Percentiles rank a stretch among this genome's conserved stretches.
Evolutionary conservation across 1,140 invertebrate genomes (phyloP).

Genomic region (Euura lappo): DNA sequence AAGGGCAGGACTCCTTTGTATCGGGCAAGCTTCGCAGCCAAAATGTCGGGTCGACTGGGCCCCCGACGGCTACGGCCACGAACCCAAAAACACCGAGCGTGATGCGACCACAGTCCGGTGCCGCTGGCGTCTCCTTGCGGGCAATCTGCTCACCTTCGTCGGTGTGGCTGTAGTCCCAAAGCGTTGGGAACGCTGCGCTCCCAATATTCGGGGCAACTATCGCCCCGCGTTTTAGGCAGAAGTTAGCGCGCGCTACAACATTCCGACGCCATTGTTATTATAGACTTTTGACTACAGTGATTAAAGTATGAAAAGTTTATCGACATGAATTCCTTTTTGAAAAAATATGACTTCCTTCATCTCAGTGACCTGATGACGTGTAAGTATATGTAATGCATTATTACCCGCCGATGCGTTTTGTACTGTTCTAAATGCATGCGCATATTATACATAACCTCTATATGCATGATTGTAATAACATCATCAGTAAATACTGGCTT

Average conservation of each 20-base stretch:
- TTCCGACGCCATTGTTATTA: conserved; percentile 4
- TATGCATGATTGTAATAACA: conserved; percentile 1
- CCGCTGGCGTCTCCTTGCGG: too few relatives aligned
- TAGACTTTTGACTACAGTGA: conserved; percentile 4
- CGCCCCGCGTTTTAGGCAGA: conserved; percentile 2
- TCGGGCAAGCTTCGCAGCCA: not conserved
- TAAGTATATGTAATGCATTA: not conserved
- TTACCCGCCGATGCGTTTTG: not conserved
- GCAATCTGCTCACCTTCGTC: conserved; percentile 6
- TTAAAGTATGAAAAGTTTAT: conserved; percentile 1
- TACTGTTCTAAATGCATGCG: not conserved
- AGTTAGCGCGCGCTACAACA: conserved; percentile 1
- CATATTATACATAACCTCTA: conserved; percentile 3
- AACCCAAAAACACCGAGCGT: not conserved
- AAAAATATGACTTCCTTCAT: not conserved
- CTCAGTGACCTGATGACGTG: conserved; percentile 3
- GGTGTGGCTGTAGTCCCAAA: not conserved
- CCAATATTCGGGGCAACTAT: not conserved
- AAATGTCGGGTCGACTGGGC: conserved; percentile 6
- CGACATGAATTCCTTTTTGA: not conserved
- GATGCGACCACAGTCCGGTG: not conserved
- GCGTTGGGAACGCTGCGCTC: not conserved
- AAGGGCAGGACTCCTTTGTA: not conserved
- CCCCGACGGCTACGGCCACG: not conserved
- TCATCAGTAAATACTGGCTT: not conserved